Evolutionary conservation across 2,797 vertebrate species (phyloP), one percentile per base, ranked within the genome.

Genomic region (Vipera latastei): DNA sequence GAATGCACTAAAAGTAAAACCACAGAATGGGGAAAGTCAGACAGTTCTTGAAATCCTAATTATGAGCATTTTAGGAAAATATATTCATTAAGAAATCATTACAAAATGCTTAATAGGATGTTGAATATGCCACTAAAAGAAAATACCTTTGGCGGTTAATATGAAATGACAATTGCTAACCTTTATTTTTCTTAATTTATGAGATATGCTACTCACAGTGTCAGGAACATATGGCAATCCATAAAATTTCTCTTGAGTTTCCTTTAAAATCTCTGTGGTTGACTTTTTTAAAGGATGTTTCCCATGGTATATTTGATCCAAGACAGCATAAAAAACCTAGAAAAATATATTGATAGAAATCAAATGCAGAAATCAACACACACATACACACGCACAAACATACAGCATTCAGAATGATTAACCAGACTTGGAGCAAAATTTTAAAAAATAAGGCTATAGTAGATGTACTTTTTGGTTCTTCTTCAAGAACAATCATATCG

Each of bases 281-380:
- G 98, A 98, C 59, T 90, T 96, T 94, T 97, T 97, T 87, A 99
- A 93, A 60, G 98, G 99, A 78, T 99, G 98, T 95, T 98, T 97
- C 83, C 98, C 96, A 13, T 99, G 99, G 97, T 99, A 99, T 95
- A 99, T 98, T 96, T 99, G 99, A 97, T 99, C 99, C 98, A 99
- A 97, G 57, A 97, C 98, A 20, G 99, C 98, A 93, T 99, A 99
- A 96, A 99, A 99, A 91, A 99, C 98, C 99, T 99, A 95, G 78
- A 95, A 2, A 93, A 32, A 96, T 2, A 95, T 48, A 83, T 48
- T 48, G 32, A 94, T 97, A 96, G 20, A 95, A 88, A n/a, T 98
- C 97, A 86, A 73, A 59, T 93, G 91, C 88, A 48, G 60, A 83
- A 38, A 48, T 83, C 73, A 83, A 69, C 1, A 22, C 7, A 60